Evolutionary conservation across 2,113 vertebrate species (phyloP).

Genomic region (Alethe castanea): DNA sequence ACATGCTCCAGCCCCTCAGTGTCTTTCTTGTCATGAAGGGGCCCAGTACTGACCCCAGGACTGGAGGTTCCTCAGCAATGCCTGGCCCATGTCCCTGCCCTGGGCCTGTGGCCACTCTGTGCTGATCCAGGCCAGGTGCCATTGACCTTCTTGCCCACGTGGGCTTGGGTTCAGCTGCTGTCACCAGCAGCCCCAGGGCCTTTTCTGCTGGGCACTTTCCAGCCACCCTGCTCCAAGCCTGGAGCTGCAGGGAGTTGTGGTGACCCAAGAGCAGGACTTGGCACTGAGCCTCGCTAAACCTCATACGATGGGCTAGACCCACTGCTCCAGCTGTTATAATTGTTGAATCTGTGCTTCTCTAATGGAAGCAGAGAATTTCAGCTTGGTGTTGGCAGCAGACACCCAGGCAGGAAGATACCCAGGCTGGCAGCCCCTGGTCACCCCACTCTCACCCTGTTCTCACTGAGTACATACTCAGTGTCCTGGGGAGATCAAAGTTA

Average conservation of each 20-base stretch:
- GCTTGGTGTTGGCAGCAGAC: background rate
- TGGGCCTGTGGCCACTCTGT: background rate
- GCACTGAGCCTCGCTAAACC: background rate
- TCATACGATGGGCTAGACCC: background rate
- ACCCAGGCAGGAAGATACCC: background rate
- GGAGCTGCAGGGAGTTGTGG: background rate
- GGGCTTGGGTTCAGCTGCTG: background rate
- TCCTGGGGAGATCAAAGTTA: background rate
- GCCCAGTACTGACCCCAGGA: background rate
- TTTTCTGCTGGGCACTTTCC: background rate
- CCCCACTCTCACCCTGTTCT: background rate
- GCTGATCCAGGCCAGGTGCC: background rate
- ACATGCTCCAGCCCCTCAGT: accelerated
- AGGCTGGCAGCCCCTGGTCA: background rate
- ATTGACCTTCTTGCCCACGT: background rate
- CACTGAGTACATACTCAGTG: background rate
- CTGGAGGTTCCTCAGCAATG: background rate
- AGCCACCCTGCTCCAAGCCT: background rate
- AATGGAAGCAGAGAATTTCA: background rate
- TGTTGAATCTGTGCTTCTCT: background rate
- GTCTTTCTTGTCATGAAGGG: background rate
- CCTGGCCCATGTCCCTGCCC: background rate
- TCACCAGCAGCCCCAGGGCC: background rate
- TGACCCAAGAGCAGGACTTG: background rate
- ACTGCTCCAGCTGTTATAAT: accelerated